Evolutionary conservation across 2,888 invertebrate genomes (phyloP).

Genomic region (Zaprionus lineosus): DNA sequence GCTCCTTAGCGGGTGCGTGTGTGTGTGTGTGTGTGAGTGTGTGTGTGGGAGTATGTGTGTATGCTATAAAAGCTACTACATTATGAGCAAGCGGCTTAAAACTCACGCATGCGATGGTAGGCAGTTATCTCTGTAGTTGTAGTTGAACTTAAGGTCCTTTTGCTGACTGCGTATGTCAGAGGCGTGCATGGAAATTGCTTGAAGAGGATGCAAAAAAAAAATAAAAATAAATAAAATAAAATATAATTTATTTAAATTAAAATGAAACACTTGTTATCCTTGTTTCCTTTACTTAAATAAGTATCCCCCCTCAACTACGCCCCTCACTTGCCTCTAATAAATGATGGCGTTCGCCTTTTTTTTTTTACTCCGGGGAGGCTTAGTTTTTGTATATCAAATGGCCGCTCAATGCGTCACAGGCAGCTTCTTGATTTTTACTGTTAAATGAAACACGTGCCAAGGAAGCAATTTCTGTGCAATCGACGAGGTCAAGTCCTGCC

Average conservation of each 20-base stretch:
- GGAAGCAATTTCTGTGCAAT: slow-evolving; percentile 77
- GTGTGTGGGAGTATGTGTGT: slow-evolving; percentile 41
- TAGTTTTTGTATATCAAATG: slow-evolving; percentile 44
- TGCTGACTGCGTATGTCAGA: slow-evolving; percentile 8
- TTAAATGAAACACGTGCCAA: slow-evolving; percentile 79
- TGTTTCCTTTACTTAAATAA: no score
- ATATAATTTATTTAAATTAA: no score
- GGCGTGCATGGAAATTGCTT: no score
- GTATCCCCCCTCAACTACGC: no score
- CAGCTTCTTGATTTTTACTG: slow-evolving; percentile 57
- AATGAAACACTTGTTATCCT: no score
- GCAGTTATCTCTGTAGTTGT: slow-evolving; percentile 12
- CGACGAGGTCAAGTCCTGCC: slow-evolving; percentile 38
- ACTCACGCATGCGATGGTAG: slow-evolving; percentile 52
- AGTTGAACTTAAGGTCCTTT: slow-evolving; percentile 11
- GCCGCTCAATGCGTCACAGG: slow-evolving; percentile 55
- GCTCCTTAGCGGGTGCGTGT: slow-evolving; percentile 35
- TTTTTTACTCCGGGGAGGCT: no score
- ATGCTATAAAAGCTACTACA: slow-evolving; percentile 64
- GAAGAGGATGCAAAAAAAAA: no score
- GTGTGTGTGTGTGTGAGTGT: slow-evolving; percentile 21
- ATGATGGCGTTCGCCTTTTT: slow-evolving; percentile 40
- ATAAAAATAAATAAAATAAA: no score
- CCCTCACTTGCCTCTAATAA: no score
- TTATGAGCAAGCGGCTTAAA: slow-evolving; percentile 68